These are phyloP conservation scores for Thumatha senex DNA, from an alignment of 2,888 invertebrate genomes.

Conservation along the genomic window DNA sequence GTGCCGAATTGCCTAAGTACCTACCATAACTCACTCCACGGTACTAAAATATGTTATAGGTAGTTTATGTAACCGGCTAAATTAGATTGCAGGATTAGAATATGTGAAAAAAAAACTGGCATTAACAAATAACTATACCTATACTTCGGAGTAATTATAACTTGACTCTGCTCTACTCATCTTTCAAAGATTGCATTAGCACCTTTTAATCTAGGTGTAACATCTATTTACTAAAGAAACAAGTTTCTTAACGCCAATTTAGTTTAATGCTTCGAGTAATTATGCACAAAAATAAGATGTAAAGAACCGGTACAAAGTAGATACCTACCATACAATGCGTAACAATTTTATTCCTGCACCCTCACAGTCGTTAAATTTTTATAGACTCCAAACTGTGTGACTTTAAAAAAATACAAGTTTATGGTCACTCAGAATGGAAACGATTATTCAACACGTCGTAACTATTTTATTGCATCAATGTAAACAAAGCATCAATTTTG, in stretches of 20 bases:
- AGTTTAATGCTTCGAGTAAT: conserved; percentile 19
- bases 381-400: conserved; percentile 79
- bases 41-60: conserved; percentile 44
- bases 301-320: conserved; percentile 41
- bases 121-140: conserved; percentile 9
- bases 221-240: conserved; percentile 4
- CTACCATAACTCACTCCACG: conserved; percentile 45
- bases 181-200: too few relatives aligned
- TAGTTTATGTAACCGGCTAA: conserved; percentile 45
- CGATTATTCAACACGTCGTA: conserved; percentile 83
- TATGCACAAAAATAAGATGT: conserved; percentile 26
- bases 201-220: too few relatives aligned
- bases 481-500: conserved; percentile 77
- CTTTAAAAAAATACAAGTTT: conserved; percentile 83
- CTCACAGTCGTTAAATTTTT: conserved; percentile 80
- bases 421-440: conserved; percentile 79
- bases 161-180: too few relatives aligned
- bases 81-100: conserved; percentile 35
- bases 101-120: conserved; percentile 38
- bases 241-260: conserved; percentile 14
- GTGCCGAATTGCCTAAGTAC: conserved; percentile 57
- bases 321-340: conserved; percentile 55
- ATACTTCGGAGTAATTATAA: conserved; percentile 12
- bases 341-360: conserved; percentile 74
- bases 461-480: conserved; percentile 78